Conservation (phyloP, 37 sponge, comb jelly and placozoan species). For the Chondrilla cf. caribensis region DNA sequence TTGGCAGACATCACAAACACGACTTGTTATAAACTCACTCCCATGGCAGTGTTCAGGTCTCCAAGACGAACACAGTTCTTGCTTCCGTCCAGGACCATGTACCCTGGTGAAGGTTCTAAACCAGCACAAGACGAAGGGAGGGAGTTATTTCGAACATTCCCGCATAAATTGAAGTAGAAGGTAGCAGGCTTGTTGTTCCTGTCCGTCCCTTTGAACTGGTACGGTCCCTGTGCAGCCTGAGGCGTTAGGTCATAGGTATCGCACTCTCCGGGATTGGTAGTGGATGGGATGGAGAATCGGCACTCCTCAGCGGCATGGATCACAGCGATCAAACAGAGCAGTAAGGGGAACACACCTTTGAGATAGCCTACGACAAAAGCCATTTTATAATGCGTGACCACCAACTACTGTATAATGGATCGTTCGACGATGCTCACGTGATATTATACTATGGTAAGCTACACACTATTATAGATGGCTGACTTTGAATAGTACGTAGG, state of each 20-base stretch:
- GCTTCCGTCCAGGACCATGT: slow-evolving; percentile 13
- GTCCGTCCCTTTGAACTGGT: not conserved
- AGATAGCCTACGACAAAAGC: too few relatives aligned
- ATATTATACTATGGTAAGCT: too few relatives aligned
- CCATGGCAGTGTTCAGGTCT: slow-evolving; percentile 20
- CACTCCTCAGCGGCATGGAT: slow-evolving; percentile 4
- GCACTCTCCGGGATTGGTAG: slow-evolving; percentile 5
- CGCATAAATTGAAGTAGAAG: slow-evolving; percentile 39
- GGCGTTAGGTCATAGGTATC: slow-evolving; percentile 34
- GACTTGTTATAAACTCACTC: slow-evolving; percentile 21
- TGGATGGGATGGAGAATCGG: slow-evolving; percentile 37
- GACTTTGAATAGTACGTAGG: too few relatives aligned
- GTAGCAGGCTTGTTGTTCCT: not conserved
- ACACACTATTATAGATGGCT: too few relatives aligned
- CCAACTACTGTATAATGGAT: too few relatives aligned
- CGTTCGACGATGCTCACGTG: too few relatives aligned
- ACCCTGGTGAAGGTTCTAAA: slow-evolving; percentile 14
- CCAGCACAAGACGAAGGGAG: slow-evolving; percentile 30
- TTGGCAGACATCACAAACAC: not conserved
- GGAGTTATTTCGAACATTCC: slow-evolving; percentile 7
- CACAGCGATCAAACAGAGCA: too few relatives aligned
- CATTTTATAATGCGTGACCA: too few relatives aligned
- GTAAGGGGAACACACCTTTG: too few relatives aligned
- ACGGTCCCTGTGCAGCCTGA: not conserved
- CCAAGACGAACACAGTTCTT: slow-evolving; percentile 28